phyloP scores from a whole-genome alignment of 2,888 invertebrate species.

The Epinotia ramella region DNA sequence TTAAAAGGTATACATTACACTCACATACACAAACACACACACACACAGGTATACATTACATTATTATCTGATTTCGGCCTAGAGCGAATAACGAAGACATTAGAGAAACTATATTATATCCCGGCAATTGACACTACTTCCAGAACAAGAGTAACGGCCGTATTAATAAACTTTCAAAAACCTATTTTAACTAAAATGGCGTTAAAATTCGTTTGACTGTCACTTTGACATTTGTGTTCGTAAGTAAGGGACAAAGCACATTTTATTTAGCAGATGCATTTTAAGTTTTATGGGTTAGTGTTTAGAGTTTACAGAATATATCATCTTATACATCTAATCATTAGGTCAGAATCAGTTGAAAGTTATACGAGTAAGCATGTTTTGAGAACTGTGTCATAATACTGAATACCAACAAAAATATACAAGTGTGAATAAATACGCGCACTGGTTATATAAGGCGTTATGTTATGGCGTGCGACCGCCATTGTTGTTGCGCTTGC shows the following conservation, averaged over 20 bases:
- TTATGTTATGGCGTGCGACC: constrained; percentile 33
- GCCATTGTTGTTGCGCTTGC: constrained; percentile 25
- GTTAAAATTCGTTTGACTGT: too few species aligned
- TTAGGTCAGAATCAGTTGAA: not conserved
- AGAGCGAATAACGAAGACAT: not conserved
- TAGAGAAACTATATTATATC: not conserved
- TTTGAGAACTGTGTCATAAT: constrained; percentile 28
- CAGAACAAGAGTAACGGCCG: too few species aligned
- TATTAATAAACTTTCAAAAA: too few species aligned
- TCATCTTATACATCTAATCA: not conserved
- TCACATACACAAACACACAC: too few species aligned
- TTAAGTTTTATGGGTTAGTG: too few species aligned
- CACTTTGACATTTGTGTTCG: too few species aligned
- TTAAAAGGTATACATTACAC: not conserved
- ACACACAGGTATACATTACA: too few species aligned
- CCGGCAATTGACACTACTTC: too few species aligned
- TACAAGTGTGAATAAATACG: constrained; percentile 26
- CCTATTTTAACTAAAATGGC: too few species aligned
- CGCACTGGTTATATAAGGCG: constrained; percentile 25
- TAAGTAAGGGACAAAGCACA: too few species aligned
- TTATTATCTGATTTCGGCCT: constrained; percentile 6
- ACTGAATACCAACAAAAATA: constrained; percentile 23
- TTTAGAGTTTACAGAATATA: too few species aligned
- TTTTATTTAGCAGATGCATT: too few species aligned
- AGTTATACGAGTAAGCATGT: constrained; percentile 11